Conservation (phyloP, 1,140 invertebrate genomes). For the Aphis craccivora region DNA sequence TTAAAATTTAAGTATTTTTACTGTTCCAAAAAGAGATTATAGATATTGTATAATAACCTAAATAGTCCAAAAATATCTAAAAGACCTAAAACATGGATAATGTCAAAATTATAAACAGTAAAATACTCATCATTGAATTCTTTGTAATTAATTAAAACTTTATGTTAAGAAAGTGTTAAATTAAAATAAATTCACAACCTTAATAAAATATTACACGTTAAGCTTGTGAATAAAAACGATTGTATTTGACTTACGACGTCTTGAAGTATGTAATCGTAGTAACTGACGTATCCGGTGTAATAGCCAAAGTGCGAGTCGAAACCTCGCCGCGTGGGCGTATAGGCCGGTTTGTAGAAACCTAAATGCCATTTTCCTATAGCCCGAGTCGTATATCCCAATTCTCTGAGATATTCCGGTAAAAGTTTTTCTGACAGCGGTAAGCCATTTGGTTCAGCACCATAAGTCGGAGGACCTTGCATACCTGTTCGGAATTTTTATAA, state of each 20-base stretch:
- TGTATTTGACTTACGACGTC: constrained; percentile 66
- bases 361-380: constrained; percentile 94
- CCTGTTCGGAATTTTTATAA: constrained; percentile 65
- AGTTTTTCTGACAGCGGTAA: constrained; percentile 75
- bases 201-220: not conserved
- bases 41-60: no score
- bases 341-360: constrained; percentile 75
- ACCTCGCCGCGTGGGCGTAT: constrained; percentile 80
- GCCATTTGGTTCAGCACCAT: constrained; percentile 76
- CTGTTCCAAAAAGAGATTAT: no score
- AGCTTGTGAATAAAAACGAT: not conserved
- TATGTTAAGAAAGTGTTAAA: no score
- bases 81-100: not conserved
- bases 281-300: constrained; percentile 83
- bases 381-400: constrained; percentile 81
- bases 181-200: not conserved
- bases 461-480: constrained; percentile 80
- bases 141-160: not conserved
- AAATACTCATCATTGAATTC: not conserved
- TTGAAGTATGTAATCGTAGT: constrained; percentile 75
- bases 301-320: constrained; percentile 87
- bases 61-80: no score
- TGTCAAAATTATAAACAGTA: no score
- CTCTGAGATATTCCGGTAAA: constrained; percentile 78
- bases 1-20: not conserved